phyloP scores from a whole-genome alignment of 2,888 invertebrate species.

The Lapara coniferarum region DNA sequence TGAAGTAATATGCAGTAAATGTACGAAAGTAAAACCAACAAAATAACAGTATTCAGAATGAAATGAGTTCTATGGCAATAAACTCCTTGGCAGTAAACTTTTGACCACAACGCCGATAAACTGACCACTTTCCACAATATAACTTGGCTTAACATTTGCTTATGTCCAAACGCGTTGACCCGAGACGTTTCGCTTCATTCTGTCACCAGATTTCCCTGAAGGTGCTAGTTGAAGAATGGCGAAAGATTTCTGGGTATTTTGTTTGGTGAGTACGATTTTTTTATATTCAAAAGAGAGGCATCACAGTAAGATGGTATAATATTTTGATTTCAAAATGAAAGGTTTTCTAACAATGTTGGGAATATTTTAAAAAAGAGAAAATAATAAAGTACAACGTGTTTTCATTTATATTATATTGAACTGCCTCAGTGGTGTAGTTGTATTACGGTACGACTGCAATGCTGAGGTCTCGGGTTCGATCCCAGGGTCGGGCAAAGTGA shows the following conservation, averaged over 20 bases:
- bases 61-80: neutral
- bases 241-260: conserved; percentile 3
- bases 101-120: conserved; percentile 18
- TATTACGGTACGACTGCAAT: no score
- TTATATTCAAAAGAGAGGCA: neutral
- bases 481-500: no score
- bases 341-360: no score
- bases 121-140: conserved; percentile 19
- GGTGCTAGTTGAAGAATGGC: conserved; percentile 4
- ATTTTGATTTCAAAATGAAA: no score
- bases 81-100: conserved; percentile 2
- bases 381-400: no score
- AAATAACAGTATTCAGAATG: neutral
- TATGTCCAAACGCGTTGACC: conserved; percentile 8
- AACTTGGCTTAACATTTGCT: conserved; percentile 15
- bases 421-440: no score
- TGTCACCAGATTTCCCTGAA: neutral
- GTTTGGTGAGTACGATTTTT: neutral
- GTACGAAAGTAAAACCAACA: neutral
- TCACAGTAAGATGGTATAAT: no score
- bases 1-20: neutral
- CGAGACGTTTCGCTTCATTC: conserved; percentile 11
- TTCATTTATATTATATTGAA: no score
- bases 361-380: no score
- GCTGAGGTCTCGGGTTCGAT: no score